phyloP scores from a whole-genome alignment of 1,140 invertebrate genomes.

The Ganaspis sp. region DNA sequence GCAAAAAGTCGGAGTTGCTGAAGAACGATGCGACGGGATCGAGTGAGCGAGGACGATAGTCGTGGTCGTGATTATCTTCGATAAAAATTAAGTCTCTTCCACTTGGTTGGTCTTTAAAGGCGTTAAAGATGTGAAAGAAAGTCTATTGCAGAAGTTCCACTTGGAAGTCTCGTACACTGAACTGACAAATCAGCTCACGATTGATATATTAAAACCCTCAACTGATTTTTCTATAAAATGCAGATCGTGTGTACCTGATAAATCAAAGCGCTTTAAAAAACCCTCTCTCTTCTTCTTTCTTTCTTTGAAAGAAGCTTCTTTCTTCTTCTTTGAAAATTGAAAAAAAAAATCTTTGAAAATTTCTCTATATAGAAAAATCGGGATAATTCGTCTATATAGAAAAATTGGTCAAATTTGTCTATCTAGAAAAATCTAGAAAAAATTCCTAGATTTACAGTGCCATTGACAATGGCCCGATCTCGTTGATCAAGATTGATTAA shows the following conservation, averaged over 20 bases:
- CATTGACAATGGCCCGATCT: background rate
- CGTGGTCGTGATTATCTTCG: background rate
- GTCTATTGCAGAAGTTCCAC: background rate
- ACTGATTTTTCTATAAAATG: background rate
- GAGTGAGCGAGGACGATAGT: conserved; percentile 13
- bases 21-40: conserved; percentile 15
- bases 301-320: no score
- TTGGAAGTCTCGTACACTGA: background rate
- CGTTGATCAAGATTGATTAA: background rate
- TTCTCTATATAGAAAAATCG: no score
- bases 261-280: background rate
- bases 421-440: no score
- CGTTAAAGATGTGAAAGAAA: conserved; percentile 53
- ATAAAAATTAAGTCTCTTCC: conserved; percentile 32
- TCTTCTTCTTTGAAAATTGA: no score
- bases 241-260: background rate
- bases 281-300: no score
- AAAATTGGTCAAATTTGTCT: no score
- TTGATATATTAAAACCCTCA: background rate
- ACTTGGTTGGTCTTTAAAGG: conserved; percentile 44
- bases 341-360: no score
- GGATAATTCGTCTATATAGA: no score
- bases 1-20: conserved; percentile 4
- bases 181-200: no score
- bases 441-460: background rate